Base-by-base conservation (phyloP, 1,140 invertebrate species). In the Drosophila saltans region DNA sequence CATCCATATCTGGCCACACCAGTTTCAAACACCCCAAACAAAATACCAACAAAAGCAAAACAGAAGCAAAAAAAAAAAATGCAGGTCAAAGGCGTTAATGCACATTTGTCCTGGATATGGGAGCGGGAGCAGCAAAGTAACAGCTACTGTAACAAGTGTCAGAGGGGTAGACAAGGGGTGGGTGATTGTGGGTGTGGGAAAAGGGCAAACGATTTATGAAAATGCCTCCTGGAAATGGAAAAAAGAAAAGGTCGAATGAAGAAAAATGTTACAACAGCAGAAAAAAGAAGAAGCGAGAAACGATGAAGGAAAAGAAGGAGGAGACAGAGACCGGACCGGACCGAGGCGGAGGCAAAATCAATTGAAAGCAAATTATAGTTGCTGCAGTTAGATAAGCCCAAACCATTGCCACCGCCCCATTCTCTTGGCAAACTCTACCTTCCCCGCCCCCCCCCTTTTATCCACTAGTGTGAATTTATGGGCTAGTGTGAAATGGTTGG, bases 351-450 rank as follows among this genome's bases (percentile, higher is more conserved):
- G 68, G 56, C 70, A 71, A 89, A 88, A 89, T 88, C 84, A 89
- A 89, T 88, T 88, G 84, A 88, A 88, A 88, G 84, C 84, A 89
- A 88, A 88, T 88, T 88, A 88, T 89, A 84, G 84, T 89, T 80
- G 81, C 78, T 80, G 84, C 84, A 88, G 80, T 89, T 84, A 84
- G 85, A 89, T 88, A 84, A 89, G 80, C 85, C 55, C 65, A 56
- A 57, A 30, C 28, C 62, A 62, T 39, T 21, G 43, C 10, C 8
- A 21, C 10, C 8, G 21, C 39, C 4, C 10, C 39, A 21, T 33
- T 9, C 9, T 3, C 21, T 52, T 52, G 16, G 16, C 16, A 16
- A 16, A 16, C 16, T 16, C 16, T 16, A 16, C 16, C 11, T 21
- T 7, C 45, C 11, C 48, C 3, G 7, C 26, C n/a, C 21, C 30